Base-by-base conservation (phyloP, 2,113 vertebrate genomes). In the Chaetorhynchus papuensis region DNA sequence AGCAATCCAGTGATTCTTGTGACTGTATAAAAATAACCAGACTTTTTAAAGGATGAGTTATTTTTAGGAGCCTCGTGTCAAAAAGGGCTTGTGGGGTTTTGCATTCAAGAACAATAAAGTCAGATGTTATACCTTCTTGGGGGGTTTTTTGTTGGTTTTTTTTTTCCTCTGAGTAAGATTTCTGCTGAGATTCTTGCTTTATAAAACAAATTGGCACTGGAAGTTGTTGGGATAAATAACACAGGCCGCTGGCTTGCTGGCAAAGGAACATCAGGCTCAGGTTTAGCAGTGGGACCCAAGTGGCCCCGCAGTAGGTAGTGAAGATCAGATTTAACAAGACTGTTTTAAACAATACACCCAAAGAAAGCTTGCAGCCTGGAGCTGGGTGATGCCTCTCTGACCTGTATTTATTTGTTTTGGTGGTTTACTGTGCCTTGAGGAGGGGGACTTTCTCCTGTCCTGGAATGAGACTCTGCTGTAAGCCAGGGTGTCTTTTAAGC, bases 1-100 rank as follows among this genome's bases (percentile, higher is more conserved):
- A 93, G 94, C 96, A 95, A 96, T 96, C 88, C 61, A 89, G 72
- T 57, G 86, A 68, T 86, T 88, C 94, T 95, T 95, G 83, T 95
- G 92, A 94, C 90, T 87, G 72, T 27, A 37, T 79, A 93, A 96
- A 95, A 96, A 96, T 96, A 97, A 87, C 87, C 23, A 7, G 65
- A 63, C 93, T 68, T 75, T 65, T 93, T 81, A 1, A 59, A 52
- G 49, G 89, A 39, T 28, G 50, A 26, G 53, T 82, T 96, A 96
- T 93, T 96, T 95, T 91, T 93, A 94, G 83, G 56, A 72, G 13
- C 75, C 57, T 87, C 27, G 1, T 65, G 83, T 86, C 83, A 81
- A 74, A 93, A 86, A 91, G 41, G 61, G 8, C 76, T 81, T 21
- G 26, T 57, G 57, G 37, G 26, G n/a, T 33, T 80, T 87, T 94